phyloP scores from a whole-genome alignment of 1,140 invertebrate species.

The Coboldia fuscipes region DNA sequence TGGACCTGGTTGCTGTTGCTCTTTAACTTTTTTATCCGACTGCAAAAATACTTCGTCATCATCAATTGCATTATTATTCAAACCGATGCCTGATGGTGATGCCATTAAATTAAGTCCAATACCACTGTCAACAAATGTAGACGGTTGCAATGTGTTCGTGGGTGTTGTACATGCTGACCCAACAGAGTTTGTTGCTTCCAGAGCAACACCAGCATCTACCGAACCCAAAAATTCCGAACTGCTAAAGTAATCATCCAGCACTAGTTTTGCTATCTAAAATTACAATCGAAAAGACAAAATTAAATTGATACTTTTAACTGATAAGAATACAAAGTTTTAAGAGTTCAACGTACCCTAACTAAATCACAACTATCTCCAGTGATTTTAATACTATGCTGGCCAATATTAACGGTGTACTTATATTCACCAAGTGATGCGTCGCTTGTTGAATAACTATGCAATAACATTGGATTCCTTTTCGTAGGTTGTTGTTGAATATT shows the following conservation, averaged over 20 bases:
- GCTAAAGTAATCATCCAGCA: constrained; percentile 62
- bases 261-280: constrained; percentile 56
- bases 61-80: constrained; percentile 10
- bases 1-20: constrained; percentile 6
- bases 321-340: background rate
- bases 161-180: no score
- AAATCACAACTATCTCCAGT: constrained; percentile 62
- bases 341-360: constrained; percentile 39
- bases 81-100: constrained; percentile 4
- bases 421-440: constrained; percentile 67
- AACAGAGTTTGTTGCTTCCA: constrained; percentile 15
- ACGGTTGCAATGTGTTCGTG: constrained; percentile 13
- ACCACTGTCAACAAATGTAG: constrained; percentile 17
- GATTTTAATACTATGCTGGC: constrained; percentile 58
- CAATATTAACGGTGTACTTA: constrained; percentile 65
- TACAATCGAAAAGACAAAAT: constrained; percentile 1
- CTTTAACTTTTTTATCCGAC: background rate
- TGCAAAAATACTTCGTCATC: constrained; percentile 8
- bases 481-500: constrained; percentile 21
- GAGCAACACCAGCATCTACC: constrained; percentile 17
- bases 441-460: constrained; percentile 61
- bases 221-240: constrained; percentile 19
- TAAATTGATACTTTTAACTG: constrained; percentile 4
- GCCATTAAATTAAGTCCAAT: constrained; percentile 15
- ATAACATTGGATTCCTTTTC: constrained; percentile 30